Base-by-base conservation (phyloP, 2,888 invertebrate genomes). In the Steinernema carpocapsae region DNA sequence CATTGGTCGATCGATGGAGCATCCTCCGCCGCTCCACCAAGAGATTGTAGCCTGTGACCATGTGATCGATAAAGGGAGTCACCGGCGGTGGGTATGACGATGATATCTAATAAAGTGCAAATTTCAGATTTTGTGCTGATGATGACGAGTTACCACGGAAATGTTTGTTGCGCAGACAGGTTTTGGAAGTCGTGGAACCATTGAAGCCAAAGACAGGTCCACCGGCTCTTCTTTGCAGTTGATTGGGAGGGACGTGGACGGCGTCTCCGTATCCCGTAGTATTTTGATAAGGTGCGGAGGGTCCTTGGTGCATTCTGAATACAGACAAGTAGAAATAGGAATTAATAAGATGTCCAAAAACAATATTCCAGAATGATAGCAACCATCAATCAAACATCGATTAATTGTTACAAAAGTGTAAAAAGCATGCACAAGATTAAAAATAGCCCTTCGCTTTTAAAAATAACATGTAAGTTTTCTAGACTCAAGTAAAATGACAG, bases 271-370 rank as follows among this genome's bases (percentile, higher is more conserved):
- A 12, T 56, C 48, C n/a, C n/a, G 12, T 19, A 56, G 17, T 6
- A 56, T 56, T 6, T 56, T 56, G 3, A 56, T 24, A 10, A 56
- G 56, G 26, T 56, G 56, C 14, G 56, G 56, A 56, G 56, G 56
- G 56, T 56, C 56, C 26, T 56, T 56, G 22, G 56, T 56, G 56
- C 56, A 56, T 56, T 56, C 56, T 56, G 56, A 24, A 26, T 26
- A 24, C n/a, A 22, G 4, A 56, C 43, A 43, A 12, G 43, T 14
- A 26, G 14, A 52, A n/a, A n/a, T n/a, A n/a, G n/a, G n/a, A n/a
- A n/a, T n/a, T n/a, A n/a, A n/a, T n/a, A n/a, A n/a, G n/a, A n/a
- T n/a, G n/a, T n/a, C n/a, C n/a, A n/a, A n/a, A n/a, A n/a, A n/a
- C n/a, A n/a, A n/a, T n/a, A n/a, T n/a, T n/a, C n/a, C n/a, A n/a